Evolutionary conservation across 1,140 invertebrate species (phyloP), one percentile per base, ranked within the genome.

Genomic region (Spodoptera frugiperda): DNA sequence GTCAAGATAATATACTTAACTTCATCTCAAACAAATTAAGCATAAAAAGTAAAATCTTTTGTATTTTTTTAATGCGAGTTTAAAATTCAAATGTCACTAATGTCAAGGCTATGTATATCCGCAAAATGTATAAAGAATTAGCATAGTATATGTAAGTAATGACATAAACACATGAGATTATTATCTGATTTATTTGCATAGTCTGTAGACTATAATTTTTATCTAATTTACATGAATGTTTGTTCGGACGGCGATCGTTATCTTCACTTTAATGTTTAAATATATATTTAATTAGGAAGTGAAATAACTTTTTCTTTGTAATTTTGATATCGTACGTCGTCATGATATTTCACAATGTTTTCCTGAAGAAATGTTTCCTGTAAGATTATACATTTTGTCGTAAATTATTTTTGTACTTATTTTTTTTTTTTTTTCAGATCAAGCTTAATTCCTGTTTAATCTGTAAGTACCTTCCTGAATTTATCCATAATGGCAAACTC

Each of bases 81-180:
- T 14, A 48, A 21, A 39, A 48, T 19, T 12, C 2, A 63, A 63
- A 63, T 63, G 61, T 63, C 61, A 63, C 8, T 46, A n/a, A 5
- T 39, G 25, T 59, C 61, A 63, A 63, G 61, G 61, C 6, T 19
- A 30, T 15, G 9, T 39, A 61, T 61, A 46, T 48, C 61, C 61
- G 17, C 33, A 11, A 48, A 63, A 21, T 63, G 39, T 63, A 46
- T 5, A 17, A 17, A 33, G 8, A 63, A 63, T 63, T 63, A 19
- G 61, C 61, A 63, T 63, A 48, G 15, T 63, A 11, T 63, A 55
- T 55, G 17, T 19, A 21, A 21, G 54, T 55, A 55, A 55, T 55
- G 19, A 14, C 54, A 55, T 25, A 25, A 30, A 55, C 11, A 12
- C 14, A 25, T n/a, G 33, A 5, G 54, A 55, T 55, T 55, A 25